These are phyloP conservation scores for Scaeva pyrastri DNA, from an alignment of 2,888 invertebrate genomes.

Conservation along the genomic window DNA sequence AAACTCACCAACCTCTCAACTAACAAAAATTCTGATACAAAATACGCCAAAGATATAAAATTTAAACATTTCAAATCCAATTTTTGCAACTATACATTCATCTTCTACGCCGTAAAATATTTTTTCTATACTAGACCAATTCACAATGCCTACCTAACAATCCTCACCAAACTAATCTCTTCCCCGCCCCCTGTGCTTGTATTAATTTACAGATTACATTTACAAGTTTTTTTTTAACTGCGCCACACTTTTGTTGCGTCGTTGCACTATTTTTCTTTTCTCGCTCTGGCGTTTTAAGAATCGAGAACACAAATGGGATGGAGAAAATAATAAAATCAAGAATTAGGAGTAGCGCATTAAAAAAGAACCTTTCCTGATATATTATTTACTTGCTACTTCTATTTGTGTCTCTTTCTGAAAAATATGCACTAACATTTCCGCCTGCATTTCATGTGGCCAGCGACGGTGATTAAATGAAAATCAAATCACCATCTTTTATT, in stretches of 20 bases:
- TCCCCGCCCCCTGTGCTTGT: constrained; percentile 9
- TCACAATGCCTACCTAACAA: neutral
- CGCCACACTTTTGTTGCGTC: constrained; percentile 63
- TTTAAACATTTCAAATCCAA: neutral
- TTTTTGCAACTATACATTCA: too few species aligned
- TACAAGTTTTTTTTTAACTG: constrained; percentile 36
- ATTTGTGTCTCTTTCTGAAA: constrained; percentile 58
- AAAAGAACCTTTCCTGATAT: constrained; percentile 23
- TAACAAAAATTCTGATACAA: too few species aligned
- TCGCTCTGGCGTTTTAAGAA: constrained; percentile 17
- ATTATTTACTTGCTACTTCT: constrained; percentile 23
- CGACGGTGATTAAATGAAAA: neutral
- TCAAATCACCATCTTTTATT: constrained; percentile 1
- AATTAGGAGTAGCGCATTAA: constrained; percentile 49
- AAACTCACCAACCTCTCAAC: too few species aligned
- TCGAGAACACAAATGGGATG: constrained; percentile 24
- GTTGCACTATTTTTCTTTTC: constrained; percentile 61
- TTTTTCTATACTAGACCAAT: neutral
- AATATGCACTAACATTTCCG: constrained; percentile 17
- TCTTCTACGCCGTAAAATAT: constrained; percentile 10
- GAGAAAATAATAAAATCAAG: constrained; percentile 43
- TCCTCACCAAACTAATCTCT: neutral
- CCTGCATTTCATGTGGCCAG: constrained; percentile 8
- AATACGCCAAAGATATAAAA: too few species aligned
- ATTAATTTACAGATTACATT: constrained; percentile 47